Conservation (phyloP, 2,797 vertebrate genomes). For the Squalus acanthias region DNA sequence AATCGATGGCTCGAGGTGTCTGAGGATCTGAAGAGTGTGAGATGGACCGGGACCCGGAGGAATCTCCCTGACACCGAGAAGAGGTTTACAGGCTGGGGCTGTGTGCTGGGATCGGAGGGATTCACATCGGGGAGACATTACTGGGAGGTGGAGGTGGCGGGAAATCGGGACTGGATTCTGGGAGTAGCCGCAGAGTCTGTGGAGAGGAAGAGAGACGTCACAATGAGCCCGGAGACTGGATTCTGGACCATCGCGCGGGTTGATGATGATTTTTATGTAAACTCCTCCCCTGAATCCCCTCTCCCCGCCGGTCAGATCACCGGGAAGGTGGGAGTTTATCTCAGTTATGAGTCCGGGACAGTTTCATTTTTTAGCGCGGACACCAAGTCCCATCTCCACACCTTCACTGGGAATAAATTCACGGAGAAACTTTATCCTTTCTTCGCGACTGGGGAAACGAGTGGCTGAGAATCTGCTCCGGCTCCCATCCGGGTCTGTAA, state of each 20-base stretch:
- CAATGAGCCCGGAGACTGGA: not conserved
- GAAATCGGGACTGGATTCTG: not conserved
- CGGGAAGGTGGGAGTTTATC: not conserved
- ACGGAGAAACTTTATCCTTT: not conserved
- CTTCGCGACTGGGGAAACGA: not conserved
- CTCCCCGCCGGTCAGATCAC: not conserved
- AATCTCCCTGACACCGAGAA: not conserved
- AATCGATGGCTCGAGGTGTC: not conserved
- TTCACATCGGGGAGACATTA: not conserved
- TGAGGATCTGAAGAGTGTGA: not conserved
- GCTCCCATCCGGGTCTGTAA: not conserved
- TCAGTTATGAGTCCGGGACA: not conserved
- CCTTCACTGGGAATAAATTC: slow-evolving; percentile 17
- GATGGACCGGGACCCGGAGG: not conserved
- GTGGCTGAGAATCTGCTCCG: not conserved
- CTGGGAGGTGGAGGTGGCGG: not conserved
- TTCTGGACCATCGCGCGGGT: not conserved
- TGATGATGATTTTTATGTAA: not conserved
- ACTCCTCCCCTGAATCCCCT: not conserved
- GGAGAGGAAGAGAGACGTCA: not conserved
- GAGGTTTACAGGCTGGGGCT: not conserved
- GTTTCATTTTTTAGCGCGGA: not conserved
- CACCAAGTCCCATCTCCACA: not conserved
- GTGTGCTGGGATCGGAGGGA: not conserved
- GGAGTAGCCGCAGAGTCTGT: not conserved